Percentiles rank a stretch among this genome's conserved stretches.
Conservation (phyloP, 2,113 vertebrate genomes). For the Pseudorhombus dupliciocellatus region DNA sequence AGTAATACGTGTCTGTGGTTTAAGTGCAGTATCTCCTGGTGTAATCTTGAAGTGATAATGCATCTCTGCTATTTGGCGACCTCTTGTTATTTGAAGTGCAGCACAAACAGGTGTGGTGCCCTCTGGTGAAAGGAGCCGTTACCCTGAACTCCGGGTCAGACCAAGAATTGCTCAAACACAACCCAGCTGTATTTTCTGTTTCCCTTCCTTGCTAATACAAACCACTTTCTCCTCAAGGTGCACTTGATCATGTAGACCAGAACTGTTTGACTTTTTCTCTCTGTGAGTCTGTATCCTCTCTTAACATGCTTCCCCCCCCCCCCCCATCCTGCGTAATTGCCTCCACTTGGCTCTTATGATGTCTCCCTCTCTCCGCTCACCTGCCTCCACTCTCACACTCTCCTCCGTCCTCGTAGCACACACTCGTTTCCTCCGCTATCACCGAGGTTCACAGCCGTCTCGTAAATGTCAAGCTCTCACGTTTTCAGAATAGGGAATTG, state of each 20-base stretch:
- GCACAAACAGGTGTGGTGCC: slow-evolving; percentile 36
- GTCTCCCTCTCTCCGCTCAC: slow-evolving; percentile 31
- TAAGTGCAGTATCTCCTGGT: slow-evolving; percentile 28
- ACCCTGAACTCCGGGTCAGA: slow-evolving; percentile 16
- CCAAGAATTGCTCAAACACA: slow-evolving; percentile 51
- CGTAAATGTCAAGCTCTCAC: slow-evolving; percentile 60
- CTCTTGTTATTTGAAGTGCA: slow-evolving; percentile 42
- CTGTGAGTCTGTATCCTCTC: slow-evolving; percentile 39
- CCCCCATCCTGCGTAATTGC: slow-evolving; percentile 33
- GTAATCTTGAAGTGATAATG: slow-evolving; percentile 36
- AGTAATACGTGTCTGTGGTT: slow-evolving; percentile 22
- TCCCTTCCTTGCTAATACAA: slow-evolving; percentile 44
- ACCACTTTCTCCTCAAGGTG: slow-evolving; percentile 51
- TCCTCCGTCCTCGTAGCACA: slow-evolving; percentile 15
- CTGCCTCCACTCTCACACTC: slow-evolving; percentile 37
- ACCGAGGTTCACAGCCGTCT: slow-evolving; percentile 43
- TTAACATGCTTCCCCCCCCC: slow-evolving; percentile 12
- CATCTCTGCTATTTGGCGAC: slow-evolving; percentile 35
- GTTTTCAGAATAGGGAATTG: slow-evolving; percentile 46
- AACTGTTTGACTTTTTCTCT: slow-evolving; percentile 14
- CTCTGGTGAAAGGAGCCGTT: slow-evolving; percentile 32
- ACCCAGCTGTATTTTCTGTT: slow-evolving; percentile 42
- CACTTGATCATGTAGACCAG: slow-evolving; percentile 42
- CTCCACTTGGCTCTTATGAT: slow-evolving; percentile 32
- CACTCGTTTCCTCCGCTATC: slow-evolving; percentile 37